Evolutionary conservation across 1,140 invertebrate genomes (phyloP).

Genomic region (Drosophila elegans): DNA sequence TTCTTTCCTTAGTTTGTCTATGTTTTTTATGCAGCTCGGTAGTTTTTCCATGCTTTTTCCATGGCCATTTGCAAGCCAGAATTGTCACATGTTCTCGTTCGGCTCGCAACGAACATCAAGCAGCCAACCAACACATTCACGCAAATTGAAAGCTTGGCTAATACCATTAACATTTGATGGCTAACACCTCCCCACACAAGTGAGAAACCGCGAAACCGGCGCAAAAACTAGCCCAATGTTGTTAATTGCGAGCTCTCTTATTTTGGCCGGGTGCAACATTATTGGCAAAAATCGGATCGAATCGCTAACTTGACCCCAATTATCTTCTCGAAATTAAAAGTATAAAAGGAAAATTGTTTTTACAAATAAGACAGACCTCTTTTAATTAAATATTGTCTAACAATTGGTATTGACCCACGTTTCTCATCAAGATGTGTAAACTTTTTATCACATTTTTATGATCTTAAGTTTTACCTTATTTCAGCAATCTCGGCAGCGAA

Average conservation of each 20-base stretch:
- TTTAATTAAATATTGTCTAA: too few relatives aligned
- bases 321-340: constrained; percentile 3
- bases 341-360: too few relatives aligned
- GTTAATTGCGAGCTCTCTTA: constrained; percentile 31
- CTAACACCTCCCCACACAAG: constrained; percentile 33
- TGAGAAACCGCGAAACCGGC: constrained; percentile 13
- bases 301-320: constrained; percentile 37
- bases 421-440: too few relatives aligned
- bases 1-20: not conserved
- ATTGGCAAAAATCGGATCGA: constrained; percentile 29
- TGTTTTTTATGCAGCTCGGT: not conserved
- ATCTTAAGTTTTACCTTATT: not conserved
- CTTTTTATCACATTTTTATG: too few relatives aligned
- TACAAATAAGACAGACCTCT: too few relatives aligned
- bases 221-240: constrained; percentile 42
- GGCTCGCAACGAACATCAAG: constrained; percentile 1
- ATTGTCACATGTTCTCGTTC: constrained; percentile 47
- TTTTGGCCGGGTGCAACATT: constrained; percentile 30
- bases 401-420: too few relatives aligned
- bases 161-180: constrained; percentile 54
- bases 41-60: constrained; percentile 30
- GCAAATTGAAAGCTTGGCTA: constrained; percentile 51
- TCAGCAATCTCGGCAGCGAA: not conserved
- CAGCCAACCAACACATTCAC: constrained; percentile 34
- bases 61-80: constrained; percentile 35